Evolutionary conservation across 2,113 vertebrate species (phyloP).

Genomic region (Pterophyllum scalare): DNA sequence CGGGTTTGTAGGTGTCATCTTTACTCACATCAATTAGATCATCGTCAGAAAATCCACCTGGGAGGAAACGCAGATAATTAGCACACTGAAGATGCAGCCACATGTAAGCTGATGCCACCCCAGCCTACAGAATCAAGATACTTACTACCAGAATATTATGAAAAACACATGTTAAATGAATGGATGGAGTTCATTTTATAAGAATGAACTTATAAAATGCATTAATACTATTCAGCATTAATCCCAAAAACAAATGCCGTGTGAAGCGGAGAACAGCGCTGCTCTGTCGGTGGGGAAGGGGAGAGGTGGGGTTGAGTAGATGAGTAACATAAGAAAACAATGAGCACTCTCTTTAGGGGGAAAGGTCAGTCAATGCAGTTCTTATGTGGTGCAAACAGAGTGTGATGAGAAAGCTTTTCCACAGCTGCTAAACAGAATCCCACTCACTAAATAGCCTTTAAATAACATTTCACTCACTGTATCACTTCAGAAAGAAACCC

Average conservation of each 20-base stretch:
- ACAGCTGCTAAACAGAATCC: background rate
- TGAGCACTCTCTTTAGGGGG: background rate
- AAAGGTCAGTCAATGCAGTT: background rate
- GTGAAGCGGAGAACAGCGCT: background rate
- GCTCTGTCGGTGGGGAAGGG: background rate
- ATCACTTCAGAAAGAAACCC: background rate
- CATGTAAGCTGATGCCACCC: background rate
- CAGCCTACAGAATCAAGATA: background rate
- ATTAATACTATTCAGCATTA: too few species aligned
- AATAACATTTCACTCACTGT: too few species aligned
- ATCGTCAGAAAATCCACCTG: constrained; percentile 79
- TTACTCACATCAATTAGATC: constrained; percentile 80
- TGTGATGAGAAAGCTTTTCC: background rate
- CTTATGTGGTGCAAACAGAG: too few species aligned
- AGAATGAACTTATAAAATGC: too few species aligned
- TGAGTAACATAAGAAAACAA: background rate
- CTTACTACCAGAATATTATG: too few species aligned
- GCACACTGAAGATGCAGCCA: background rate
- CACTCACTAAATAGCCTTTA: too few species aligned
- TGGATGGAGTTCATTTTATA: too few species aligned
- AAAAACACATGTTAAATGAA: too few species aligned
- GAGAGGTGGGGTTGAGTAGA: background rate
- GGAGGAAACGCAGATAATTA: background rate
- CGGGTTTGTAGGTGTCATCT: constrained; percentile 82
- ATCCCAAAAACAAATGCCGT: too few species aligned